Evolutionary conservation across 2,113 vertebrate species (phyloP), one percentile per base, ranked within the genome.

Genomic region (Solea solea): DNA sequence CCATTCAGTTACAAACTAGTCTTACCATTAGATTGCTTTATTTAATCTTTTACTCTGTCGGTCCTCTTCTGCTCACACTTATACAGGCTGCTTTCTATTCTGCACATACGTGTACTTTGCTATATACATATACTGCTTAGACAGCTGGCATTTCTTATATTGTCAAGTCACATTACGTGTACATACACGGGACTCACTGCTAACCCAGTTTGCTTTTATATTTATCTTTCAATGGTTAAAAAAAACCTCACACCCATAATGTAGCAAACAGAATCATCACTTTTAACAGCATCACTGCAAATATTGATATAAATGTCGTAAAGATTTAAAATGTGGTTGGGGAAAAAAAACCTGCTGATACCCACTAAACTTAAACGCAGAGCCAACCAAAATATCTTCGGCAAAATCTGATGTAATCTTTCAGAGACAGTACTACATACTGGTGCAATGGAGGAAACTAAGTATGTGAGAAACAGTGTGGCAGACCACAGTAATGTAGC

Each of bases 321-420:
- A 69, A 64, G 62, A 79, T 77, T 62, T 78, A 76, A 25, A 67
- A 41, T 10, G 52, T 58, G 74, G 60, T 81, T 61, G 71, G 71
- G 69, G 83, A 84, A 88, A 86, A 86, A 86, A 88, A 56, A 86
- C 70, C 75, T 73, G 77, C 87, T 68, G 78, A 80, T 80, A 61
- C 53, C 72, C 51, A 69, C 80, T 57, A 61, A 76, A 61, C 34
- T 53, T 50, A 52, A 88, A 83, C 63, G 42, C 50, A 69, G 59
- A 27, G 3, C 41, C 53, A 57, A 64, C 81, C 85, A 84, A 87
- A 90, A 88, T 84, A 84, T 78, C 60, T 57, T 78, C 15, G 63
- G 65, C 74, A 84, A 88, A 87, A 75, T 69, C 74, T 89, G 88
- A 91, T 81, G 84, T 88, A 77, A 89, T 89, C 55, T 66, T 49